Base-by-base conservation (phyloP, 2,113 vertebrate genomes). In the Orthonyx spaldingii region DNA sequence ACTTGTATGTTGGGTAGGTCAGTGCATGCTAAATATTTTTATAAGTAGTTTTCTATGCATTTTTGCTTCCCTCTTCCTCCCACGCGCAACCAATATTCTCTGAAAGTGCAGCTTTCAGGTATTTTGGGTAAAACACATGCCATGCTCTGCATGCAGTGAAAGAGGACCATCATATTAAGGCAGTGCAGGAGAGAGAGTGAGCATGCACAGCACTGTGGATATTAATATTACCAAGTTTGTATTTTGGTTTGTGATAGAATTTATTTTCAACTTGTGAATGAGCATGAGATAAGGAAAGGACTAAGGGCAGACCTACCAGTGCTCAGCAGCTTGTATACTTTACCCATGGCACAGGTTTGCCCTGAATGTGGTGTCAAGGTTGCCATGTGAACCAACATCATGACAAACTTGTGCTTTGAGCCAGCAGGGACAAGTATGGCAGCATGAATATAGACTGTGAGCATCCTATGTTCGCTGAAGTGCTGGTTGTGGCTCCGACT, bases 41-140 rank as follows among this genome's bases (percentile, higher is more conserved):
- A 28, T 63, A 78, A 77, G 64, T 80, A 86, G 61, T 68, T 93
- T 86, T 91, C 90, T 95, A 6, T 88, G 61, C 90, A 68, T 88
- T 95, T 97, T 95, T 97, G 55, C 52, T 92, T 94, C 49, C 63
- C 65, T 91, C 69, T 95, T 91, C 84, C 74, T 87, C 79, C 55
- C 74, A 52, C 18, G 2, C 19, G n/a, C 39, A 4, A 93, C 87
- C 68, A 90, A 93, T 86, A 52, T 72, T 94, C 23, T 75, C 77
- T 82, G 37, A 30, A 92, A 96, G 35, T 84, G 70, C 39, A 88
- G 2, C 55, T 87, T 87, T 93, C 33, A 83, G 71, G 61, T 93
- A 87, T 95, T 92, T 89, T 86, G 74, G 60, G 42, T 66, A 30
- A 91, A 90, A 76, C 33, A 19, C 32, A 26, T 26, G 15, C 32